phyloP scores from a whole-genome alignment of 1,140 invertebrate species.

The Oreohelix idahoensis region DNA sequence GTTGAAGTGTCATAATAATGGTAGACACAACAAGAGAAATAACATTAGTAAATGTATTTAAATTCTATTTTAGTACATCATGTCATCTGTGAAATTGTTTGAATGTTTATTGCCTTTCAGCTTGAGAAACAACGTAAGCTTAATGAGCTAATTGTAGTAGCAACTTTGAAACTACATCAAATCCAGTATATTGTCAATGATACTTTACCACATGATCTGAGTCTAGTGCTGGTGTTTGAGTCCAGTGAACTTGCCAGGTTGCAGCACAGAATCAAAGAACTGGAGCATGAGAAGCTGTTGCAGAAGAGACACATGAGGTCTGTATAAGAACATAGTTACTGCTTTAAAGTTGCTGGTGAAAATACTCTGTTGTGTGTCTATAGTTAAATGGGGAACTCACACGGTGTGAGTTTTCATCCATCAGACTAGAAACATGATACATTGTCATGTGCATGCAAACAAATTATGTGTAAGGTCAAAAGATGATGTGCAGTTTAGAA shows the following conservation, averaged over 20 bases:
- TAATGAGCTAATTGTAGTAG: constrained; percentile 80
- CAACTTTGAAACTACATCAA: constrained; percentile 80
- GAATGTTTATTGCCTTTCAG: constrained; percentile 68
- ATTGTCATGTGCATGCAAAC: too few species aligned
- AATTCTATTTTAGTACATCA: too few species aligned
- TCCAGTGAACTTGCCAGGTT: constrained; percentile 76
- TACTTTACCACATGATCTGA: constrained; percentile 75
- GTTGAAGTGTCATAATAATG: too few species aligned
- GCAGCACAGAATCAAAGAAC: constrained; percentile 78
- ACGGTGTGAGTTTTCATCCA: too few species aligned
- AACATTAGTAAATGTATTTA: too few species aligned
- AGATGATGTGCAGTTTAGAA: too few species aligned
- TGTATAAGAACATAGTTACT: constrained; percentile 39
- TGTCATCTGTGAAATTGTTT: not conserved
- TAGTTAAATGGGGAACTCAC: too few species aligned
- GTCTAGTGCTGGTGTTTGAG: constrained; percentile 79
- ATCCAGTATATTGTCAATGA: constrained; percentile 77
- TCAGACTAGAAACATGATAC: too few species aligned
- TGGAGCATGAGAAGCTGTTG: constrained; percentile 78
- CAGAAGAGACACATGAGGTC: constrained; percentile 79
- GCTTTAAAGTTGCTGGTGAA: too few species aligned
- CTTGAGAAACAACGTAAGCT: constrained; percentile 80
- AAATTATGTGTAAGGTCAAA: too few species aligned
- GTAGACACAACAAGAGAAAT: too few species aligned
- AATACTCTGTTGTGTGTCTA: too few species aligned